Base-by-base conservation (phyloP, 1,140 invertebrate species). In the Pteromalus puparum region DNA sequence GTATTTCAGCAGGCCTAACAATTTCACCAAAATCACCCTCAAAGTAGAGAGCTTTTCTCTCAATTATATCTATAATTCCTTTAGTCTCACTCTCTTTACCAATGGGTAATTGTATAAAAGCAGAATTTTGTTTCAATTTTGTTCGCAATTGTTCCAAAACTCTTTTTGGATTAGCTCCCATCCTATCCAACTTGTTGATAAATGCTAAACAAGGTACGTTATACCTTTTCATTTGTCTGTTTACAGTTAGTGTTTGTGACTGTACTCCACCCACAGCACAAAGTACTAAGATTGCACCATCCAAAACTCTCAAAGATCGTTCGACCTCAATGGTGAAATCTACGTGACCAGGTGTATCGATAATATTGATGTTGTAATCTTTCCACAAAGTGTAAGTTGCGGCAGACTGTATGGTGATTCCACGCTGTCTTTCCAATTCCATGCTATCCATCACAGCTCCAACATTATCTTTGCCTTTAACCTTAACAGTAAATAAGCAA, bases 251-350 rank as follows among this genome's bases (percentile, higher is more conserved):
- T 0, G 99, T 99, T 93, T 99, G 99, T 90, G 97, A 98, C 93
- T 99, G 99, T 1, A 99, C 99, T 75, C 99, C 99, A 70, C 99
- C 98, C 1, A 99, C 98, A 48, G 97, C 96, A 94, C 99, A 99
- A 7, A 99, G 93, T 0, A 99, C 99, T 67, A 99, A 92, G 77
- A 99, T 94, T 46, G 99, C 99, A 70, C 99, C 99, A 93, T 99
- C 99, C 61, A 99, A 93, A 1, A 99, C 99, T 85, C 99, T 94
- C 65, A 99, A 93, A 48, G 99, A 97, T 93, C 99, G 94, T 92
- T 99, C 99, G 9, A 99, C 98, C 94, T 99, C 99, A 0, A 99
- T 98, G 1, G 99, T 99, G 89, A 99, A 99, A 92, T 99, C 99
- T 0, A 99, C 99, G 92, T 99, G 99, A 21, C 99, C 98, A 21